Conservation (phyloP, 2,797 vertebrate species). For the Nyctibius grandis region DNA sequence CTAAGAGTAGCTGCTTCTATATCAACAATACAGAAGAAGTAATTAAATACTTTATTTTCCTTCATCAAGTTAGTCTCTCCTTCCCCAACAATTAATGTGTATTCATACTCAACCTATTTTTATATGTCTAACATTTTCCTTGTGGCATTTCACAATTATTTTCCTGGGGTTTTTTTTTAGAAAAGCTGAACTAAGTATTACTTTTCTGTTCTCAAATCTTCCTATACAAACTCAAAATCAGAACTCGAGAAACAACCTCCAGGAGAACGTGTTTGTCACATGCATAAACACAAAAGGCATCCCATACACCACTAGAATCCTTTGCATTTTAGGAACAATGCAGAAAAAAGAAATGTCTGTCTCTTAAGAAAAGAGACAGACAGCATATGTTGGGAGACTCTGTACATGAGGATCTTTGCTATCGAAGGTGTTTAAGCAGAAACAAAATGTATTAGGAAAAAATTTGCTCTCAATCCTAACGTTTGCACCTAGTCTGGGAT, state of each 20-base stretch:
- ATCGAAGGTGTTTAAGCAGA: background rate
- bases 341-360: too few relatives aligned
- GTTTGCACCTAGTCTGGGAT: background rate
- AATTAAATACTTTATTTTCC: background rate
- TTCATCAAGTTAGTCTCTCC: background rate
- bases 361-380: background rate
- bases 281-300: background rate
- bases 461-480: background rate
- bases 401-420: background rate
- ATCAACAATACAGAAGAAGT: background rate
- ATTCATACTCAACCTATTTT: background rate
- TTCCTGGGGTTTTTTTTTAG: background rate
- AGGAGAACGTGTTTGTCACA: background rate
- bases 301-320: background rate
- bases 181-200: background rate
- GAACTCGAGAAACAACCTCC: background rate
- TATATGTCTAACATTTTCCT: background rate
- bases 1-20: background rate
- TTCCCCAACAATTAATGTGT: background rate
- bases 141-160: background rate
- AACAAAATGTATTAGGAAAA: rapidly evolving
- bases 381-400: rapidly evolving
- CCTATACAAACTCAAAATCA: background rate
- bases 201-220: background rate
- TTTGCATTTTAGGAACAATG: background rate